Conservation (phyloP, 2,113 vertebrate genomes). For the Psittacula cyanocephala region DNA sequence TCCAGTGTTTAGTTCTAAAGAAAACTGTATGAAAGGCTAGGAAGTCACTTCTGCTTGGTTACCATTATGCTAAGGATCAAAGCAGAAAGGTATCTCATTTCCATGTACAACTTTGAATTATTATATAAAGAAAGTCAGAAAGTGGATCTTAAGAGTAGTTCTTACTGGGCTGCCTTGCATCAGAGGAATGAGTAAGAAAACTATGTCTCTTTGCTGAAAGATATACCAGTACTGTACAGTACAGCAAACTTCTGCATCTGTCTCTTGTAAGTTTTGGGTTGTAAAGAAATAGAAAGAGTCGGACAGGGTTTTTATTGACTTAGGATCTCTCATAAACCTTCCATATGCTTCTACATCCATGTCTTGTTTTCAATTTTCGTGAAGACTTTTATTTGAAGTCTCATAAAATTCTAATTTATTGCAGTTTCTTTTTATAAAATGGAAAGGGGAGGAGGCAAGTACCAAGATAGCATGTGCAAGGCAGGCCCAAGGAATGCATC, state of each 20-base stretch:
- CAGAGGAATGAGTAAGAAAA: background rate
- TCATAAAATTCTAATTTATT: conserved; percentile 67
- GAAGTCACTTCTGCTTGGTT: conserved; percentile 11
- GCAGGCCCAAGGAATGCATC: conserved; percentile 9
- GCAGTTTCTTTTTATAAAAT: conserved; percentile 51
- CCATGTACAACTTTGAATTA: conserved; percentile 15
- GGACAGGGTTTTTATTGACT: conserved; percentile 37
- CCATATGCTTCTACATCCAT: conserved; percentile 44
- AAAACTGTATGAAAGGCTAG: background rate
- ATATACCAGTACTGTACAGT: background rate
- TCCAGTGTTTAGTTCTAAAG: background rate
- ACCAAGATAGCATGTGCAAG: background rate
- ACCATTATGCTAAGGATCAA: conserved; percentile 1
- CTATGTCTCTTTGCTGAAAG: background rate
- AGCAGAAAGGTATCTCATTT: conserved; percentile 31
- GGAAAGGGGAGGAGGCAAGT: background rate
- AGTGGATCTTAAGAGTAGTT: background rate
- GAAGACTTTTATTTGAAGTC: conserved; percentile 54
- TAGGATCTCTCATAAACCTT: conserved; percentile 46
- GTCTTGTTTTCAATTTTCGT: conserved; percentile 58
- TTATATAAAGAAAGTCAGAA: conserved; percentile 20
- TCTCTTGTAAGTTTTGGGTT: conserved; percentile 20
- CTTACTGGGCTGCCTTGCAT: background rate
- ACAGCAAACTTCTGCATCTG: conserved; percentile 4
- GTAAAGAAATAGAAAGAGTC: conserved; percentile 13